Percentiles rank a stretch among this genome's conserved stretches.
Evolutionary conservation across 2,888 invertebrate species (phyloP).

Genomic region (Cataglyphis rosenhaueri): DNA sequence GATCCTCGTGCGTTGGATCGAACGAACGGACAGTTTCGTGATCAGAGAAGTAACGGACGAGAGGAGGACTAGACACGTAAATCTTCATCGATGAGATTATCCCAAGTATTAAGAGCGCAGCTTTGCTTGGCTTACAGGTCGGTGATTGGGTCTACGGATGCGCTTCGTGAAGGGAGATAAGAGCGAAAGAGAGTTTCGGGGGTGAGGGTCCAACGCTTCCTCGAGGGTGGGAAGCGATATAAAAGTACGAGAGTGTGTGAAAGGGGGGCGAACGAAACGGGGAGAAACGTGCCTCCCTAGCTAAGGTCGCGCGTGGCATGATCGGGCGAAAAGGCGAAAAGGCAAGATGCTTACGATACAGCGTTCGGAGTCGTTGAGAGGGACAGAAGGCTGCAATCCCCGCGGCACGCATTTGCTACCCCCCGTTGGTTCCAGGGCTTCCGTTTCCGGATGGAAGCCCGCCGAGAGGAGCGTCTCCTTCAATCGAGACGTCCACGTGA

Average conservation of each 20-base stretch:
- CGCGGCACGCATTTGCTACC: conserved; percentile 68
- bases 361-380: conserved; percentile 86
- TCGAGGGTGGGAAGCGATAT: conserved; percentile 38
- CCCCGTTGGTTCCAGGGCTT: conserved; percentile 74
- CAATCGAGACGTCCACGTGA: conserved; percentile 96
- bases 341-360: conserved; percentile 87
- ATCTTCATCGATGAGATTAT: conserved; percentile 52
- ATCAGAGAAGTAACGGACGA: not conserved
- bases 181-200: conserved; percentile 52
- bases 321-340: conserved; percentile 77
- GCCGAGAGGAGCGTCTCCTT: conserved; percentile 92
- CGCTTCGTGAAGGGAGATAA: conserved; percentile 56
- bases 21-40: not conserved
- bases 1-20: not conserved
- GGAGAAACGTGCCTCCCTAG: conserved; percentile 33
- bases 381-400: conserved; percentile 71
- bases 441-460: conserved; percentile 84
- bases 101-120: conserved; percentile 74
- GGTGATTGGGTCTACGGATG: conserved; percentile 69
- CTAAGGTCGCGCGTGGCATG: conserved; percentile 76
- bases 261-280: conserved; percentile 42
- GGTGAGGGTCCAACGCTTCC: conserved; percentile 23
- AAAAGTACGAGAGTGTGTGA: conserved; percentile 32
- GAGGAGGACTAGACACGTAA: not conserved
- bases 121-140: conserved; percentile 82